Evolutionary conservation across 2,888 invertebrate genomes (phyloP), one percentile per base, ranked within the genome.

Genomic region (Drosophila mettleri): DNA sequence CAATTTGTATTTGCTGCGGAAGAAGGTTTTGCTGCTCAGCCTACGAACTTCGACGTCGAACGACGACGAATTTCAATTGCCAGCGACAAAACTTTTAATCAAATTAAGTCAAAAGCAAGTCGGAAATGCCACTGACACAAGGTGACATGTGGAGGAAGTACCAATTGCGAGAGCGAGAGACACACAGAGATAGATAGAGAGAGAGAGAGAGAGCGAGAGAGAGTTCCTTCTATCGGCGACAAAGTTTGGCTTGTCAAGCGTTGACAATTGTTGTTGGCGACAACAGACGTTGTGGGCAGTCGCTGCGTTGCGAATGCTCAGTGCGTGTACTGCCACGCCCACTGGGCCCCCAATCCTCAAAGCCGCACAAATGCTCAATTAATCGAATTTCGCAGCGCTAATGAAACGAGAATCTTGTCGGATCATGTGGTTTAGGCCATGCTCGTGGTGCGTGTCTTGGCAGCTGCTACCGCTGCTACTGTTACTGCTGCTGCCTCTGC

Each of bases 311-410:
- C 53, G 43, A 43, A 59, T 51, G 31, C 38, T 39, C 48, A 31
- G 29, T 52, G 57, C 12, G 22, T 52, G 49, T 24, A 43, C 49
- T 51, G 57, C 49, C 69, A 65, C 43, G 43, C 51, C 59, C 34
- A 5, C 12, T 20, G 3, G 3, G 20, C 18, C 24, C 46, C 6
- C 29, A 22, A 16, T 24, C 4, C n/a, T 8, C 29, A 61, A 68
- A 68, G 83, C 77, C 88, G 65, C 72, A 83, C 84, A 84, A 84
- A 84, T 84, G 85, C 87, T 84, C 87, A 88, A 84, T 84, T 84
- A 84, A 88, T 84, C 87, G 84, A 86, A 84, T 84, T 84, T 71
- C 65, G 68, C 24, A 59, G 74, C 67, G 74, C 80, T 84, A 86
- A 88, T 84, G 83, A 88, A 84, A 69, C 63, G 87, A 48, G 75